Evolutionary conservation across 2,888 invertebrate species (phyloP).

Genomic region (Bimastos eiseni): DNA sequence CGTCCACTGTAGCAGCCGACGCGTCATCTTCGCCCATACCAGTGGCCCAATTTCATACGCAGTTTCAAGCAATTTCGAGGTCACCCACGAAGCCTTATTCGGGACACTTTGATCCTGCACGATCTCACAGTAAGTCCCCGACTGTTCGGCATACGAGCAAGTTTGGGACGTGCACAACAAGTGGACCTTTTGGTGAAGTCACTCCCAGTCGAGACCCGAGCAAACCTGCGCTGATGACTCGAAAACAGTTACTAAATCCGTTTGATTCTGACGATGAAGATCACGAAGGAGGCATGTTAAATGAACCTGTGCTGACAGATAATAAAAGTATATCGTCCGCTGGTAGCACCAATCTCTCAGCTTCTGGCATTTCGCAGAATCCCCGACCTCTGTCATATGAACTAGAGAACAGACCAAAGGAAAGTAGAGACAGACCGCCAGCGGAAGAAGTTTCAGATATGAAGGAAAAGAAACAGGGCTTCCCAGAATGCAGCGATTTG

Average conservation of each 20-base stretch:
- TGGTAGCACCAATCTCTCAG: background rate
- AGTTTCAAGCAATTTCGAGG: constrained; percentile 13
- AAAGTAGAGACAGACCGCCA: background rate
- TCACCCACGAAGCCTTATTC: constrained; percentile 17
- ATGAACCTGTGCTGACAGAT: background rate
- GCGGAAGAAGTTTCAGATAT: background rate
- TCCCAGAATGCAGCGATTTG: background rate
- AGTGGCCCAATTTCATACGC: background rate
- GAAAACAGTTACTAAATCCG: constrained; percentile 69
- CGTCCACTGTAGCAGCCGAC: background rate
- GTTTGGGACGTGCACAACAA: background rate
- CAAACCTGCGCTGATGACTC: constrained; percentile 41
- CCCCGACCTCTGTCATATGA: background rate
- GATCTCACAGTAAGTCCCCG: constrained; percentile 17
- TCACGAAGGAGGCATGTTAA: constrained; percentile 60
- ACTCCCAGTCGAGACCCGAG: background rate
- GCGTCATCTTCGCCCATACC: background rate
- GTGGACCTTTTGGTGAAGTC: constrained; percentile 23
- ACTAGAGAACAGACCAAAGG: background rate
- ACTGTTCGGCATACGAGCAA: background rate
- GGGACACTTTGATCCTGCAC: background rate
- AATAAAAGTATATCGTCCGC: background rate
- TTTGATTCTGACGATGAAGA: constrained; percentile 85
- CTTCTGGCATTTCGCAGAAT: background rate
- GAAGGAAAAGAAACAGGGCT: background rate